Evolutionary conservation across 2,113 vertebrate species (phyloP), one percentile per base, ranked within the genome.

Genomic region (Climacteris rufus): DNA sequence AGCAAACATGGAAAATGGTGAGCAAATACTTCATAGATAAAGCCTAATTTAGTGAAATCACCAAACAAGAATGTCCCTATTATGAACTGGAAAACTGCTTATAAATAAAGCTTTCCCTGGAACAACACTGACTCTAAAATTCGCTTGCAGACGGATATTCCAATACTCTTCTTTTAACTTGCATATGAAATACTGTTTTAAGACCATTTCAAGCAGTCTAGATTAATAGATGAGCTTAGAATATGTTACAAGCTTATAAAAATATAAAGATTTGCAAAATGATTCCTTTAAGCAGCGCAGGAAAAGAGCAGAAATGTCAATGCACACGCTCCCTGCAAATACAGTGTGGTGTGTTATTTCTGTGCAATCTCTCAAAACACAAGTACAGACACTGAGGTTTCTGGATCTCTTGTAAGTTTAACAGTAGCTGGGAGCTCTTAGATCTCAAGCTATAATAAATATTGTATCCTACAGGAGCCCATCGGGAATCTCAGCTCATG

Each of bases 391-490:
- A 68, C 91, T 66, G 83, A 84, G 94, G 92, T 94, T 40, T 97
- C 85, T 96, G 96, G 52, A 97, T 97, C 89, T 94, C 92, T 97
- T 95, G 35, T 66, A 97, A 89, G 81, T 96, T 95, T 95, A 93
- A 96, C 95, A 94, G 97, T 95, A 87, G 93, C 94, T 94, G 91
- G 96, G 93, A 98, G 96, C 97, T 97, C 95, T 96, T 93, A 97
- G 96, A 97, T 98, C 97, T 95, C 97, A 71, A 97, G 44, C 94
- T 93, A 83, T 94, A 97, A 98, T 98, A 97, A 98, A 98, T 97
- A 98, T 97, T 98, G 96, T 97, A 97, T 97, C 91, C 81, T 95
- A 45, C 87, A 91, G 92, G 83, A 92, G 94, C 92, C 97, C 97
- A 30, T 31, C 50, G 97, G 97, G 98, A 98, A 96, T 93, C 94